Base-by-base conservation (phyloP, 1,140 invertebrate species). In the Drosophila navojoa region DNA sequence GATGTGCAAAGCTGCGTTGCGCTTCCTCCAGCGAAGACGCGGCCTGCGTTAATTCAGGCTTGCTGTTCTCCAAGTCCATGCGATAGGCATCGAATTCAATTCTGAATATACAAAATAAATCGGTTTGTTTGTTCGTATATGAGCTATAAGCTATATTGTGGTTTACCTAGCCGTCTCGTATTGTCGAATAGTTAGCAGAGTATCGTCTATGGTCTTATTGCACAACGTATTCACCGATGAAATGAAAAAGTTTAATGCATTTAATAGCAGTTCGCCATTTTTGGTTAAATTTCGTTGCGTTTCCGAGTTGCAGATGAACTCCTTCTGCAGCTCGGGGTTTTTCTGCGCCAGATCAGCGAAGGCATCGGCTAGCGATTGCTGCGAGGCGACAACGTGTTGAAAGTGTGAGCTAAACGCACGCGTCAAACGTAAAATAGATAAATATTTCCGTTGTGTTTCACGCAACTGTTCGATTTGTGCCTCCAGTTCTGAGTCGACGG, bases 21-120 rank as follows among this genome's bases (percentile, higher is more conserved):
- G 97, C 95, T 75, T 97, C 96, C 86, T 98, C 97, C 85, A 97
- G 96, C 32, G 96, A 81, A 11, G 93, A 92, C 32, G 93, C 93
- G 72, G 93, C 94, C 80, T 95, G 95, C 38, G 94, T 93, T 81
- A 95, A 93, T 72, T 94, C 94, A 50, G 93, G 94, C 92, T 95
- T 96, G 9, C 92, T 86, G 32, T 95, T 93, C 92, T 99, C 98
- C 79, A 98, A 93, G 93, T 99, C 98, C 92, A 96, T 96, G 90
- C 98, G 95, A 92, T 99, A 99, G 11, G 98, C 98, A 94, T 99
- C 98, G 92, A 98, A 99, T 92, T 99, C 98, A 92, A 99, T 95
- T 93, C 98, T 98, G 16, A 40, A 58, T 13, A 11, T 3, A 29
- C 0, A 45, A 45, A 6, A 5, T 22, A 6, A 29, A 29, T 42